These are phyloP conservation scores for Catostomus latipinnis DNA, from an alignment of 2,797 vertebrate genomes.

Conservation along the genomic window DNA sequence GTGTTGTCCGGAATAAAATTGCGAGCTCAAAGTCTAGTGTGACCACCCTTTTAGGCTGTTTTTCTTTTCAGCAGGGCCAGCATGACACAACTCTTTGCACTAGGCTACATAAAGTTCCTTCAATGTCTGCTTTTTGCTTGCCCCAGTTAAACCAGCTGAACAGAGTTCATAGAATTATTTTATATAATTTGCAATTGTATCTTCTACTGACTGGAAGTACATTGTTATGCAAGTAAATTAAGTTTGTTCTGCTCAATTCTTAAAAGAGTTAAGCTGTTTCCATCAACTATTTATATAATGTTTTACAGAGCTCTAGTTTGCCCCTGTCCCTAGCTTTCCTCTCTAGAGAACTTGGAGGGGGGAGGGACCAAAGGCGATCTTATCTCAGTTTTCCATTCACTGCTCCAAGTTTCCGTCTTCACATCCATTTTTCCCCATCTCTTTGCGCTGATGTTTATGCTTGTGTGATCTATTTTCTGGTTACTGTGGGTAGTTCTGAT, in stretches of 20 bases:
- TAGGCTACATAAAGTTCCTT: neutral
- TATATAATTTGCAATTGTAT: neutral
- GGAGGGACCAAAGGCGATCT: conserved; percentile 42
- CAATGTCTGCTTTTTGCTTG: too few relatives aligned
- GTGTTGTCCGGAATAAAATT: too few relatives aligned
- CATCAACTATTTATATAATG: conserved; percentile 6
- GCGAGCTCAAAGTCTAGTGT: too few relatives aligned
- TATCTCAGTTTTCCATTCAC: conserved; percentile 62
- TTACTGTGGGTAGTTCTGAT: conserved; percentile 1
- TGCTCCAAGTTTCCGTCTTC: conserved; percentile 60
- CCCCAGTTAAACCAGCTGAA: neutral
- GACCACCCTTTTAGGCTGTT: too few relatives aligned
- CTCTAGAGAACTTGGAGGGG: conserved; percentile 40
- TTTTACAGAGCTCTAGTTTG: neutral
- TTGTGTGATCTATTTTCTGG: conserved; percentile 26
- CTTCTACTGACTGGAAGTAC: neutral
- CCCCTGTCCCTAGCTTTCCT: neutral
- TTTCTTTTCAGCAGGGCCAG: neutral
- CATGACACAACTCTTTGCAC: neutral
- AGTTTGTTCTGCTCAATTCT: neutral
- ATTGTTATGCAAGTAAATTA: neutral
- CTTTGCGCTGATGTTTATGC: neutral
- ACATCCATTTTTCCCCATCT: conserved; percentile 20
- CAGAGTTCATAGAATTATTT: neutral
- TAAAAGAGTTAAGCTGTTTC: neutral